A percentile compares a stretch with the other conserved stretches of the same genome.
phyloP scores from a whole-genome alignment of 2,888 invertebrate genomes.

The Alcis repandata region DNA sequence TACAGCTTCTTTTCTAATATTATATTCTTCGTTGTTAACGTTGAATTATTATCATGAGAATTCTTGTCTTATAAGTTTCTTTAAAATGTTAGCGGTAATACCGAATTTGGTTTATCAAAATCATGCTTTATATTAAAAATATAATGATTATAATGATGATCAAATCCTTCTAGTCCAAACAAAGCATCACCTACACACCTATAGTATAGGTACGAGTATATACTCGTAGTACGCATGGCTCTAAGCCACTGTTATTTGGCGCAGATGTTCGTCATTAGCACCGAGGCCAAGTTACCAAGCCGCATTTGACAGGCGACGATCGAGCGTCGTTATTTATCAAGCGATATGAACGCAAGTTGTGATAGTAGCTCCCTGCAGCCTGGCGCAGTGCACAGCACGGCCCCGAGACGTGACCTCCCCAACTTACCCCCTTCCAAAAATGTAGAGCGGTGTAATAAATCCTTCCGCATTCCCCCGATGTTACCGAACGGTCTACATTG shows the following conservation, averaged over 20 bases:
- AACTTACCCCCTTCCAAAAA: conserved; percentile 35
- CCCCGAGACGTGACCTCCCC: conserved; percentile 36
- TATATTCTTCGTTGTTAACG: no score
- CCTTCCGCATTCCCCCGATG: conserved; percentile 35
- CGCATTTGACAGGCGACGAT: conserved; percentile 22
- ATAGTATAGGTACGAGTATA: no score
- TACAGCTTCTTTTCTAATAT: no score
- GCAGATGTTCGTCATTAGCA: conserved; percentile 18
- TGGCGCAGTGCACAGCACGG: conserved; percentile 36
- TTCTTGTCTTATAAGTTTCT: no score
- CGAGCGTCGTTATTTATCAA: conserved; percentile 19
- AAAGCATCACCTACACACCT: no score
- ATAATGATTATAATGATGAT: no score
- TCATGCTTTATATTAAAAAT: no score
- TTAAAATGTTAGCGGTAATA: no score
- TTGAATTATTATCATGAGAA: no score
- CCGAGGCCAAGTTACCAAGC: conserved; percentile 11
- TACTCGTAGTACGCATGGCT: not conserved
- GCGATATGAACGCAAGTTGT: conserved; percentile 23
- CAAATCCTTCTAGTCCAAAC: no score
- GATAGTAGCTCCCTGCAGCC: conserved; percentile 22
- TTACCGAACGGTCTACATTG: conserved; percentile 1
- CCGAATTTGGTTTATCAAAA: no score
- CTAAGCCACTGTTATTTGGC: conserved; percentile 2
- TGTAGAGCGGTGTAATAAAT: conserved; percentile 33